phyloP scores from a whole-genome alignment of 1,140 invertebrate genomes.

The Pseudomyrmex sp. region DNA sequence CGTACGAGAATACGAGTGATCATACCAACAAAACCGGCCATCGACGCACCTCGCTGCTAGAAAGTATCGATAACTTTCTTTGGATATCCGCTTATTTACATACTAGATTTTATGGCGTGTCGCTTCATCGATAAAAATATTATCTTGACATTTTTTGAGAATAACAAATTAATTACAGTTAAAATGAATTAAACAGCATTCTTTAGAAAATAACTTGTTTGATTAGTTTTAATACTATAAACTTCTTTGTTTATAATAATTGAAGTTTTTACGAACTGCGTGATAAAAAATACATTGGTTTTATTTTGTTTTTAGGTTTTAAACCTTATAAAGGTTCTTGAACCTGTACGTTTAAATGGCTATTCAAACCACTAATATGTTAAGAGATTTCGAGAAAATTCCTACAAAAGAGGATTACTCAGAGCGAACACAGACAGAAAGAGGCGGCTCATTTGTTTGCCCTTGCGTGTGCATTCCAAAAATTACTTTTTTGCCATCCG shows the following conservation, averaged over 20 bases:
- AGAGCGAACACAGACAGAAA: background rate
- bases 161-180: background rate
- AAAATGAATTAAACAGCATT: background rate
- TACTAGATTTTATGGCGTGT: background rate
- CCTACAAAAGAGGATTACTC: background rate
- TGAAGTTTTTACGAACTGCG: no score
- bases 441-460: background rate
- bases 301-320: background rate
- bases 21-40: constrained; percentile 5
- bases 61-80: constrained; percentile 19
- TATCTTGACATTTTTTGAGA: background rate
- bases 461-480: background rate
- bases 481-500: background rate
- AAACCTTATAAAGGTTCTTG: background rate
- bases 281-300: background rate
- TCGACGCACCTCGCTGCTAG: constrained; percentile 3
- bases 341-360: background rate
- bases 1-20: constrained; percentile 53
- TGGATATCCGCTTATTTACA: background rate
- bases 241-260: no score
- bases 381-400: background rate
- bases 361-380: background rate
- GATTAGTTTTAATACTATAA: no score
- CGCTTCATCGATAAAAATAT: background rate
- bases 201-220: no score